Evolutionary conservation across 2,888 invertebrate species (phyloP), one percentile per base, ranked within the genome.

Genomic region (Trichopoda pennipes): DNA sequence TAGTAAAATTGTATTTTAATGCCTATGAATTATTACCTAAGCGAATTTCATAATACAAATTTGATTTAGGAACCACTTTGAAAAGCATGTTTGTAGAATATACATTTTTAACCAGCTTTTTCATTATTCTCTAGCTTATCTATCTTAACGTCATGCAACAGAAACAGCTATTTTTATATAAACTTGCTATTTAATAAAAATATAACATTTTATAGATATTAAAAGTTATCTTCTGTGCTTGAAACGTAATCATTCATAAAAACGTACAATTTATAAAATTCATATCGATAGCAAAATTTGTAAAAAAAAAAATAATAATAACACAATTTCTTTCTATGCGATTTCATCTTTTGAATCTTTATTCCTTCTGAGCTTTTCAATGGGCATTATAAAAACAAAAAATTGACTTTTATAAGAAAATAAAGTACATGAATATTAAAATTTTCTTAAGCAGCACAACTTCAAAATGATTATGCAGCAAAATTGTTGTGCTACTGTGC

Each of bases 381-480:
- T 51, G 66, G 51, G 51, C 51, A 60, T 75, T 68, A 21, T 60
- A 60, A 28, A 17, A 74, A 21, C 51, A 60, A 28, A 17, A 74
- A n/a, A 47, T n/a, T 74, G 56, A 7, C n/a, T n/a, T n/a, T n/a
- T 64, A 44, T 55, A 60, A 28, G 28, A 17, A 32, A 35, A 69
- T 58, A 10, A 51, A 42, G 21, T 17, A 17, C 68, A 32, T 53
- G 42, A 60, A 76, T 51, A 19, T 38, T 35, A 32, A 42, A 16
- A n/a, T 4, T 8, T 38, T 53, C 51, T 32, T 19, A 42, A 75
- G 66, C 38, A 75, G 28, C 7, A 53, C 12, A 60, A 68, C 68
- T 69, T 76, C n/a, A 68, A 58, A 63, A 44, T 61, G 60, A 61
- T 61, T 76, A 69, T 68, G 44, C 60, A 55, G 76, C 32, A 61